phyloP scores from a whole-genome alignment of 2,888 invertebrate genomes.

The Eucera pruinosa region DNA sequence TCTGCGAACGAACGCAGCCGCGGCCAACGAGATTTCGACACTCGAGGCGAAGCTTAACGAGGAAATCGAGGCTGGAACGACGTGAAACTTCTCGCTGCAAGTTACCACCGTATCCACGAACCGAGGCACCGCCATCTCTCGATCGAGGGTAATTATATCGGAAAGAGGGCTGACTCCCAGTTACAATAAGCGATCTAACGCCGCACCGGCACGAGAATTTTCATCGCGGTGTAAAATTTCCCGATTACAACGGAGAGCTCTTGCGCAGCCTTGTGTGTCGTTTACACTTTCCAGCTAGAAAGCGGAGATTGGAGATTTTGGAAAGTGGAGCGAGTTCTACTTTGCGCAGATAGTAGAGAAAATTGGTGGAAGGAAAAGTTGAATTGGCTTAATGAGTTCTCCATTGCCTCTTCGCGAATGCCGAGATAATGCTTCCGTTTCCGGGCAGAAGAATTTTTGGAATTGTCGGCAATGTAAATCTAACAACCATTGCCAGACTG shows the following conservation, averaged over 20 bases:
- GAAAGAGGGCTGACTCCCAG: slow-evolving; percentile 17
- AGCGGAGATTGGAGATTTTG: background rate
- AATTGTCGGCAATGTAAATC: no score
- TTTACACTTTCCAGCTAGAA: slow-evolving; percentile 1
- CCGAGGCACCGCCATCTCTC: background rate
- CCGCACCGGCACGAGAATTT: background rate
- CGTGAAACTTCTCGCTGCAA: slow-evolving; percentile 48
- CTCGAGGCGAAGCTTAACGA: slow-evolving; percentile 56
- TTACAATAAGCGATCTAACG: slow-evolving; percentile 20
- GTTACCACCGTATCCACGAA: slow-evolving; percentile 16
- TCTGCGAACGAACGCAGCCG: slow-evolving; percentile 46
- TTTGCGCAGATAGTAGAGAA: background rate
- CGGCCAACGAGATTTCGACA: slow-evolving; percentile 49
- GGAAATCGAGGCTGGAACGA: slow-evolving; percentile 58
- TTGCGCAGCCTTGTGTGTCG: background rate
- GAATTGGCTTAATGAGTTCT: slow-evolving; percentile 6
- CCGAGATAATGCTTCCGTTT: background rate
- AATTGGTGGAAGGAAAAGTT: background rate
- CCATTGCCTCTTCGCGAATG: background rate
- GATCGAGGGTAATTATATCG: slow-evolving; percentile 39
- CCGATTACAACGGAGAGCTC: background rate
- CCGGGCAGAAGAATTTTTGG: no score
- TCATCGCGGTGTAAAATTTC: background rate
- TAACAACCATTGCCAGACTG: no score
- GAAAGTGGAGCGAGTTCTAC: background rate